Conservation (phyloP, 2,888 invertebrate genomes). For the Nephrotoma guestfalica region DNA sequence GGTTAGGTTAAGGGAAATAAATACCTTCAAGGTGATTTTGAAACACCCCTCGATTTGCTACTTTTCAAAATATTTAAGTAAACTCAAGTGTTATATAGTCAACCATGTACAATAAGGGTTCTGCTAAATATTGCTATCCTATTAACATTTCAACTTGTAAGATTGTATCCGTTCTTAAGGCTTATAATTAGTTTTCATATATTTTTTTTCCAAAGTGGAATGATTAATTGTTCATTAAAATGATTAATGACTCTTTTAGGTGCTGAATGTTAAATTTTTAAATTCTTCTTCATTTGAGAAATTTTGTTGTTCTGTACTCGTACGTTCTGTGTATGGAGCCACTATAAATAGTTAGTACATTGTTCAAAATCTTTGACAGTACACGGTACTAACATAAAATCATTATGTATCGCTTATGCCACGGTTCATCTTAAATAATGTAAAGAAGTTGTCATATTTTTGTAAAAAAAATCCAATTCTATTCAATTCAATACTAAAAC, state of each 20-base stretch:
- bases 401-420: not conserved
- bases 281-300: not conserved
- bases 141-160: not conserved
- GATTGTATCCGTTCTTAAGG: not conserved
- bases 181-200: not conserved
- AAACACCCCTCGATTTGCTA: not conserved
- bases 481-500: not conserved
- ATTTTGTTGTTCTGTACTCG: not conserved
- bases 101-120: not conserved
- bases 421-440: not conserved
- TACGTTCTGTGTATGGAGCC: not conserved
- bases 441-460: not conserved
- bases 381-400: not conserved
- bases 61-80: not conserved
- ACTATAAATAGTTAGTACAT: not conserved
- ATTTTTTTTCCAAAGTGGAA: not conserved
- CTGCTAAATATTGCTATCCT: not conserved
- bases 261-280: not conserved
- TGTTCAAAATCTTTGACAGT: not conserved
- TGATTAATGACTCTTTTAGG: not conserved
- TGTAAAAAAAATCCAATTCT: not conserved
- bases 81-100: not conserved
- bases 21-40: not conserved
- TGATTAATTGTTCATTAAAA: constrained; percentile 4
- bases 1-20: not conserved